A percentile compares a stretch with the other conserved stretches of the same genome.
These are phyloP conservation scores for Neogobius melanostomus DNA, from an alignment of 2,113 vertebrate genomes.

Conservation along the genomic window DNA sequence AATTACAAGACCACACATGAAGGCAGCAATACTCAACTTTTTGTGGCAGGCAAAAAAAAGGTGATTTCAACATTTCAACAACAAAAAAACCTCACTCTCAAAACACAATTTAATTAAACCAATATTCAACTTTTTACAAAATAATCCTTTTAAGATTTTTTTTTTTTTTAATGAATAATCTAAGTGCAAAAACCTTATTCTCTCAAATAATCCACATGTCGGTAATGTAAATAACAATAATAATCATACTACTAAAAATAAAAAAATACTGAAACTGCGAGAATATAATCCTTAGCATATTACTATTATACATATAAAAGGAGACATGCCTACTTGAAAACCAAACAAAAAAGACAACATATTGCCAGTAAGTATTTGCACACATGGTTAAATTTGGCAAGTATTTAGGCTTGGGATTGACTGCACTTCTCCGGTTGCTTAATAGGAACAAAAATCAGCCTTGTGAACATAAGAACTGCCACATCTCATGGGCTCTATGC, in stretches of 20 bases:
- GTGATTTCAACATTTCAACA: too few relatives aligned
- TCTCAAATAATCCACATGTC: neutral
- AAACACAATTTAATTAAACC: neutral
- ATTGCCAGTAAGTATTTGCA: neutral
- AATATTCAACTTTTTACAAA: constrained; percentile 33
- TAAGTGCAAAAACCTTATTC: neutral
- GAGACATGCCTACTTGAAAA: neutral
- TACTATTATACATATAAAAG: constrained; percentile 18
- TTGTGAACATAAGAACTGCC: neutral
- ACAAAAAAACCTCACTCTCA: too few relatives aligned
- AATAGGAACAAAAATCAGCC: constrained; percentile 10
- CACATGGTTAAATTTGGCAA: neutral
- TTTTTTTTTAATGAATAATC: constrained; percentile 3
- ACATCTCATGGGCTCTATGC: neutral
- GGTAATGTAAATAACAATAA: neutral
- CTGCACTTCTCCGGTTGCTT: neutral
- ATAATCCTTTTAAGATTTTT: constrained; percentile 23
- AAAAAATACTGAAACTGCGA: constrained; percentile 1
- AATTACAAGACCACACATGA: too few relatives aligned
- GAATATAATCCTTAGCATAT: neutral
- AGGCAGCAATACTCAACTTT: too few relatives aligned
- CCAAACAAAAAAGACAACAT: neutral
- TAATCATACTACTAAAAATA: neutral
- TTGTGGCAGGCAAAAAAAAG: too few relatives aligned
- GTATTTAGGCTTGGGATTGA: neutral